phyloP scores from a whole-genome alignment of 1,140 invertebrate species.

The Nasonia giraulti region DNA sequence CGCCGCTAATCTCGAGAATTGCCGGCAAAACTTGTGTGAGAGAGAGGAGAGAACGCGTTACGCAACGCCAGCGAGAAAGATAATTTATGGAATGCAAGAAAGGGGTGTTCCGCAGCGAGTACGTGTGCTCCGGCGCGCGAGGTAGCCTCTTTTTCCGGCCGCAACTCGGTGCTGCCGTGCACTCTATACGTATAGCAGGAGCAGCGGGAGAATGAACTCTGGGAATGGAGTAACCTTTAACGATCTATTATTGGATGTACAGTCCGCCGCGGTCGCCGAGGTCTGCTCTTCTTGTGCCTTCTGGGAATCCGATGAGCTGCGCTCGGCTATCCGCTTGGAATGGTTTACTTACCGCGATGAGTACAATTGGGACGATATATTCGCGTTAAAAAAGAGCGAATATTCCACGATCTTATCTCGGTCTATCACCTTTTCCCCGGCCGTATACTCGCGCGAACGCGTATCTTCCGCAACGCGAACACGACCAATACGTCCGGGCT shows the following conservation, averaged over 20 bases:
- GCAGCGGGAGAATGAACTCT: not conserved
- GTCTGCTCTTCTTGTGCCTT: not conserved
- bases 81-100: slow-evolving; percentile 25
- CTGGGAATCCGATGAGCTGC: not conserved
- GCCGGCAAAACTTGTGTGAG: not conserved
- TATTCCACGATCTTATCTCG: not conserved
- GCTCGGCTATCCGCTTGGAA: not conserved
- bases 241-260: slow-evolving; percentile 1
- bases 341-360: not conserved
- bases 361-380: too few species aligned
- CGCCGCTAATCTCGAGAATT: slow-evolving; percentile 30
- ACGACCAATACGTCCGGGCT: not conserved
- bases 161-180: not conserved
- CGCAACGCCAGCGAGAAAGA: not conserved
- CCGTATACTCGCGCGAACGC: not conserved
- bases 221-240: slow-evolving; percentile 1
- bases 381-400: not conserved
- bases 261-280: not conserved
- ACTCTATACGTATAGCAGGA: not conserved
- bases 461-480: not conserved
- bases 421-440: not conserved
- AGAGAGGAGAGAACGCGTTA: not conserved
- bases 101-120: not conserved
- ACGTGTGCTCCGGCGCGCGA: not conserved
- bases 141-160: slow-evolving; percentile 4